Evolutionary conservation across 1,140 invertebrate genomes (phyloP).

Genomic region (Leptinotarsa undecemlineata): DNA sequence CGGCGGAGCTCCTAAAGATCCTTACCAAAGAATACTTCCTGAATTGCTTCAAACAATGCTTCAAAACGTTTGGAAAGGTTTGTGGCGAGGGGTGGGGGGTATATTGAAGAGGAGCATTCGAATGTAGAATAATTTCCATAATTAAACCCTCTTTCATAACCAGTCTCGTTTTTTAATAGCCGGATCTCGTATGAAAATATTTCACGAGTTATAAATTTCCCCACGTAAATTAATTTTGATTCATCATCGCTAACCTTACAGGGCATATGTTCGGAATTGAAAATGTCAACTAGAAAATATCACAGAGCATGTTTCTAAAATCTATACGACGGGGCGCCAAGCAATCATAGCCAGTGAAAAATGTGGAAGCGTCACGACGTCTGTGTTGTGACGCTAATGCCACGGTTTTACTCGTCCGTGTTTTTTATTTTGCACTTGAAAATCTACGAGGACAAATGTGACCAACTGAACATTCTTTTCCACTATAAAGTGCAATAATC

Average conservation of each 20-base stretch:
- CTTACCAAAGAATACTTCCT: too few relatives aligned
- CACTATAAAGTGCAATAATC: not conserved
- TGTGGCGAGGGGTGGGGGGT: too few relatives aligned
- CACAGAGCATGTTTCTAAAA: constrained; percentile 8
- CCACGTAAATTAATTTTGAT: not conserved
- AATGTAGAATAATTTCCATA: too few relatives aligned
- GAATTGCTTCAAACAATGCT: too few relatives aligned
- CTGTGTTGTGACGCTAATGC: not conserved
- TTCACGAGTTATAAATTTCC: not conserved
- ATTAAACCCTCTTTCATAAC: too few relatives aligned
- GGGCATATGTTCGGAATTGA: not conserved
- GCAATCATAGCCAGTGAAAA: not conserved
- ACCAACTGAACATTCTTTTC: not conserved
- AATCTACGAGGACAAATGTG: not conserved
- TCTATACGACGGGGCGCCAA: not conserved
- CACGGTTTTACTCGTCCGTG: not conserved
- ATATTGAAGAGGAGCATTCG: too few relatives aligned
- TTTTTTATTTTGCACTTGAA: not conserved
- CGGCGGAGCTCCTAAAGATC: too few relatives aligned
- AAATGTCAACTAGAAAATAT: constrained; percentile 1
- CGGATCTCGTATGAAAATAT: not conserved
- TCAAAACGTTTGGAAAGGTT: too few relatives aligned
- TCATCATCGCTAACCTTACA: not conserved
- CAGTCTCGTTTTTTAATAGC: too few relatives aligned
- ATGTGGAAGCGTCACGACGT: not conserved